Base-by-base conservation (phyloP, 2,888 invertebrate species). In the Drosophila mercatorum region DNA sequence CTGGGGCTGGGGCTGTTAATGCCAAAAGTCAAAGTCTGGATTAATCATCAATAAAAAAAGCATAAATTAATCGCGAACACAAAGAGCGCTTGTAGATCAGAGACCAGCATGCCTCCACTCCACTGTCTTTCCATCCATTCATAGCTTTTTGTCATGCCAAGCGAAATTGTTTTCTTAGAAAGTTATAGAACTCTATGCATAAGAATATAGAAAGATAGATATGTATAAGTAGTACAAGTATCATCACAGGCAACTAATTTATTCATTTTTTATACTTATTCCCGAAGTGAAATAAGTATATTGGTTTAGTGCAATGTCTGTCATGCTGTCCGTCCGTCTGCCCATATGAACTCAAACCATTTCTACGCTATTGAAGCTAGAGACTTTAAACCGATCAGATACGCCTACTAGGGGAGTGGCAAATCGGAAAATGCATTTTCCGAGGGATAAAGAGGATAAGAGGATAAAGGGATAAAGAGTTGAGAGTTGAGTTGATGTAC, bases 1-100 rank as follows among this genome's bases (percentile, higher is more conserved):
- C 53, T 78, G 65, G 17, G 4, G 34, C 22, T 36, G 26, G 41
- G 49, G 34, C 58, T 78, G 74, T 78, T 79, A 78, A 81, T 89
- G 89, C 61, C 88, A 89, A 81, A 87, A 84, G 89, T 87, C 85
- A 86, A 86, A 82, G 85, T 87, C 82, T 84, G 80, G 84, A 87
- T 89, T 89, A 89, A 87, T 89, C 89, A 89, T 85, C 85, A 85
- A 89, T 87, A 80, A 85, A 89, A 84, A 72, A 60, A 64, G 51
- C 59, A 73, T 86, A 79, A 88, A 88, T 81, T 84, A 88, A 87
- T 79, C 72, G 89, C 68, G 47, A 73, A 70, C 61, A 66, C 56
- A 65, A 60, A 41, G 57, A 70, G 58, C 41, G 22, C 51, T 51
- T 51, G 55, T 59, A 38, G 40, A 62, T 47, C 40, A 28, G 28